Evolutionary conservation across 2,113 vertebrate species (phyloP).

Genomic region (Raja brachyura): DNA sequence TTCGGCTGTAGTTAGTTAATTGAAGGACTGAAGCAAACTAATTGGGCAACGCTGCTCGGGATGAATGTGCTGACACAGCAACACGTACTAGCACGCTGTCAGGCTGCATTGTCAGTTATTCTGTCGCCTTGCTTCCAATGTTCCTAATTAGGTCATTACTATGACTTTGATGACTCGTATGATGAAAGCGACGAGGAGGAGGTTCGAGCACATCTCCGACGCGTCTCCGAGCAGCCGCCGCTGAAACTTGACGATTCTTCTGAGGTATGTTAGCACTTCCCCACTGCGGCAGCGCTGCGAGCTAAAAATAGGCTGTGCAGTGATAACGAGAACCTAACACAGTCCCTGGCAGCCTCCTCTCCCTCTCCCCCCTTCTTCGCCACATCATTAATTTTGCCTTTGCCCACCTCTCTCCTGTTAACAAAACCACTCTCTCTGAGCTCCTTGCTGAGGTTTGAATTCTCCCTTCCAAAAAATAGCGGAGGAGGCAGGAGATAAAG

Average conservation of each 20-base stretch:
- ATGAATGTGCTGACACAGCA: constrained; percentile 35
- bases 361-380: background rate
- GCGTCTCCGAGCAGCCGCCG: constrained; percentile 85
- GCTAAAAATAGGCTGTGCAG: background rate
- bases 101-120: constrained; percentile 24
- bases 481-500: background rate
- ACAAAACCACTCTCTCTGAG: background rate
- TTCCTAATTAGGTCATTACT: constrained; percentile 77
- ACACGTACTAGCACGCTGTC: background rate
- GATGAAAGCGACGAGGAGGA: constrained; percentile 97
- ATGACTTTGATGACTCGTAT: constrained; percentile 93
- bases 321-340: background rate
- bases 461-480: background rate
- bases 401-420: background rate
- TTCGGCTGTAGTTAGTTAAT: constrained; percentile 5
- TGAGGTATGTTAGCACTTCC: constrained; percentile 62
- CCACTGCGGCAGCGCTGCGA: background rate
- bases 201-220: constrained; percentile 85
- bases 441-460: background rate
- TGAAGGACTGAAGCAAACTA: constrained; percentile 19
- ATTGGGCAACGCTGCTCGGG: background rate
- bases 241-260: constrained; percentile 89
- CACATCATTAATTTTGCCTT: constrained; percentile 14
- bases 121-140: background rate
- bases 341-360: background rate